These are phyloP conservation scores for Poecilia gillii DNA, from an alignment of 2,797 vertebrate species.

Conservation along the genomic window DNA sequence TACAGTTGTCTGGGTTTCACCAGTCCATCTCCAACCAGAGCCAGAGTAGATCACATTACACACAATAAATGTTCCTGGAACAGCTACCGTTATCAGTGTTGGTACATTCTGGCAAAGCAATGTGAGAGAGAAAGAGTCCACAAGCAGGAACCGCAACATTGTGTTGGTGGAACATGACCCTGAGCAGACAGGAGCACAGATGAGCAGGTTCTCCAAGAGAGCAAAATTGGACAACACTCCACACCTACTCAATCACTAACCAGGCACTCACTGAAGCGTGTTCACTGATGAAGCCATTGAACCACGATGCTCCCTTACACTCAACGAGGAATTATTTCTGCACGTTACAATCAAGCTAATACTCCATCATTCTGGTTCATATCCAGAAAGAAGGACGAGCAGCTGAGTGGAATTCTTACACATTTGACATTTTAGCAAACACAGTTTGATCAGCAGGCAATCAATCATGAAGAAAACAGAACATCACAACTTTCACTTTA, in stretches of 20 bases:
- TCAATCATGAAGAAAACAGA: neutral
- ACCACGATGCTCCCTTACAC: neutral
- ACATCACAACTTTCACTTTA: neutral
- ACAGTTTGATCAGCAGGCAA: neutral
- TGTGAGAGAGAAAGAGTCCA: neutral
- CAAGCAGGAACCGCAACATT: neutral
- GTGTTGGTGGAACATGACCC: neutral
- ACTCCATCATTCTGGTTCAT: neutral
- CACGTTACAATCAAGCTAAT: neutral
- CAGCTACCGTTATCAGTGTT: neutral
- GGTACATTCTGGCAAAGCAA: neutral
- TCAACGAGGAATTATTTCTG: neutral
- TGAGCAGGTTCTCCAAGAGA: neutral
- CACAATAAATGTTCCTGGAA: neutral
- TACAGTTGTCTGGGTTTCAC: neutral
- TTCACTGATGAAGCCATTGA: neutral
- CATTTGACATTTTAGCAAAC: neutral
- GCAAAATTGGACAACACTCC: neutral
- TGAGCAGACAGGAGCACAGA: neutral
- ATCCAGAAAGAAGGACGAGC: neutral
- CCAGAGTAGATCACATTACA: neutral
- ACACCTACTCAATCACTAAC: neutral
- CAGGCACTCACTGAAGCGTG: neutral
- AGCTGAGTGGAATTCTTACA: neutral
- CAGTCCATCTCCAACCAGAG: neutral